A percentile compares a stretch with the other conserved stretches of the same genome.
Evolutionary conservation across 2,113 vertebrate species (phyloP).

Genomic region (Cinclus mexicanus): DNA sequence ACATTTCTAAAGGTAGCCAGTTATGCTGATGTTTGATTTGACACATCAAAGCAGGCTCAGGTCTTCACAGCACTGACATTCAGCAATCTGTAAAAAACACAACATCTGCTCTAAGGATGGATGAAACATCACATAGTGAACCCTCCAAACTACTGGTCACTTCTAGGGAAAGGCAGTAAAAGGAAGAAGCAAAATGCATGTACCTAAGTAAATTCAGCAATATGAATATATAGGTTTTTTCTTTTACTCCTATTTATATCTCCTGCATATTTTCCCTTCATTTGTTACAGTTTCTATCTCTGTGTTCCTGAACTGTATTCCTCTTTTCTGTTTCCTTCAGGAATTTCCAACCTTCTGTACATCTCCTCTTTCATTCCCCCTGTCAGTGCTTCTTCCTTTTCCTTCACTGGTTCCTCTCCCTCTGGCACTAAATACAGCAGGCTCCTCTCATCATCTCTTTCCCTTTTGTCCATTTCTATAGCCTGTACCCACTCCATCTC

Average conservation of each 20-base stretch:
- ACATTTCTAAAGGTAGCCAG: neutral
- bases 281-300: neutral
- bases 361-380: neutral
- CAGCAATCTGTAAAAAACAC: conserved; percentile 11
- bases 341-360: neutral
- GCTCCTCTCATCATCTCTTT: neutral
- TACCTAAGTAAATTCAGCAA: neutral
- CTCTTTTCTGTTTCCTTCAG: neutral
- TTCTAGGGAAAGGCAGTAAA: neutral
- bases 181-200: neutral
- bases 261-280: neutral
- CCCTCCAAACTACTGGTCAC: neutral
- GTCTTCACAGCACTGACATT: neutral
- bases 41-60: neutral
- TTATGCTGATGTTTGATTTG: neutral
- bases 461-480: neutral
- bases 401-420: neutral
- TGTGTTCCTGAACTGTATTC: neutral
- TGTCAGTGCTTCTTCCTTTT: neutral
- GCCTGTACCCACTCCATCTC: neutral
- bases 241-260: neutral
- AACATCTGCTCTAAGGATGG: neutral
- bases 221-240: neutral
- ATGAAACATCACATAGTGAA: neutral
- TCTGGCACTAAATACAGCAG: neutral